Percentiles rank a stretch among this genome's conserved stretches.
phyloP scores from a whole-genome alignment of 2,113 vertebrate genomes.

The Nanger granti region DNA sequence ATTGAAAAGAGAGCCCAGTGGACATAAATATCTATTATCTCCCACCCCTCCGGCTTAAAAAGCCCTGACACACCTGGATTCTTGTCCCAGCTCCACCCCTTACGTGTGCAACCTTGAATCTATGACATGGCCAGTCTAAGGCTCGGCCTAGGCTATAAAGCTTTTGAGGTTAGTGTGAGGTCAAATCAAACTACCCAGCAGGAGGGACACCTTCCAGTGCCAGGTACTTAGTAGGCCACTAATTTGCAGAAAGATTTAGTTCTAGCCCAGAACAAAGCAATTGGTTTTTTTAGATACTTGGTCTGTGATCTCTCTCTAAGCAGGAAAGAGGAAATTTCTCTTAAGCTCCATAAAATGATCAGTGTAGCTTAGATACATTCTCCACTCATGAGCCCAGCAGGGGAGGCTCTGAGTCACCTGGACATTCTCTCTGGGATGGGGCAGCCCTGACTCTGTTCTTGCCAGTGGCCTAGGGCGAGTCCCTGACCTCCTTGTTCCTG shows the following conservation, averaged over 20 bases:
- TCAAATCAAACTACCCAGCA: neutral
- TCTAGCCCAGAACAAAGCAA: neutral
- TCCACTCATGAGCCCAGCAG: neutral
- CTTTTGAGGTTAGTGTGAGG: neutral
- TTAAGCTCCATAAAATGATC: neutral
- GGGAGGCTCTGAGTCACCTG: neutral
- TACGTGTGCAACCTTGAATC: neutral
- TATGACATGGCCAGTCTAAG: neutral
- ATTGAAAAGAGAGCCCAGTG: neutral
- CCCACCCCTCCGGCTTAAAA: neutral
- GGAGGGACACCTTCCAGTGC: neutral
- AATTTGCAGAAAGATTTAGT: neutral
- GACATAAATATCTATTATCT: neutral
- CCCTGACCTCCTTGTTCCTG: neutral
- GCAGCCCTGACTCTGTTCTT: neutral
- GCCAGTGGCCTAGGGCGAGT: neutral
- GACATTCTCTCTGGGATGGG: neutral
- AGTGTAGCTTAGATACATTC: neutral
- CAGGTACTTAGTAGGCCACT: neutral
- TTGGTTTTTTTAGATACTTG: neutral
- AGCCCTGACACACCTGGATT: neutral
- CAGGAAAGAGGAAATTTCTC: neutral
- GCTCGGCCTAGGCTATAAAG: neutral
- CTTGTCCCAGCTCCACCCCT: neutral
- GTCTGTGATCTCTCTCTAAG: neutral